Conservation (phyloP, 1,140 invertebrate genomes). For the Lineus longissimus region DNA sequence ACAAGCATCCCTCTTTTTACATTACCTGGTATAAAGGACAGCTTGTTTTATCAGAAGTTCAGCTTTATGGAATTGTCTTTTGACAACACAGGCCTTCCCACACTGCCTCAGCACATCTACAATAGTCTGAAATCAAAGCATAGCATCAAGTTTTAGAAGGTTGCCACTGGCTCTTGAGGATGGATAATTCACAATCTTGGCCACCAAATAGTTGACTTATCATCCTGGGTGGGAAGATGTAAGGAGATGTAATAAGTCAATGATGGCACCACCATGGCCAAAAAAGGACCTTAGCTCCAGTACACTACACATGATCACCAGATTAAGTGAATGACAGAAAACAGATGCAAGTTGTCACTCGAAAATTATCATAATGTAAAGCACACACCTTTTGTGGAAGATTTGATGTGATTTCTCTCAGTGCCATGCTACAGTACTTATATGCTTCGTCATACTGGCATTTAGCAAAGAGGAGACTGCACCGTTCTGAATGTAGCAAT, state of each 20-base stretch:
- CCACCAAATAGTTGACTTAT: too few relatives aligned
- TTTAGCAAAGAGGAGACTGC: conserved; percentile 71
- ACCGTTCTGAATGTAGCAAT: conserved; percentile 74
- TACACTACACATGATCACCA: too few relatives aligned
- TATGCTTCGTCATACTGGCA: conserved; percentile 75
- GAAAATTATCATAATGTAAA: too few relatives aligned
- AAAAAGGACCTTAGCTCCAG: too few relatives aligned
- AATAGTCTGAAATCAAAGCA: conserved; percentile 50
- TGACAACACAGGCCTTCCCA: conserved; percentile 81
- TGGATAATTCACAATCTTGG: too few relatives aligned
- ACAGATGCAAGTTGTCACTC: too few relatives aligned
- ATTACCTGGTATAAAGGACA: conserved; percentile 63
- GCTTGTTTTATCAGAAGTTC: conserved; percentile 78
- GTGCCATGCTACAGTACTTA: background rate
- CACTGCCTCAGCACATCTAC: conserved; percentile 78
- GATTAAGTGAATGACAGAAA: too few relatives aligned
- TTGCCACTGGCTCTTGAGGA: too few relatives aligned
- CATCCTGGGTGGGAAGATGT: too few relatives aligned
- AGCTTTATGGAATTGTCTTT: conserved; percentile 75
- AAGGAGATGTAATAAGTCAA: too few relatives aligned
- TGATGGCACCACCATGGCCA: too few relatives aligned
- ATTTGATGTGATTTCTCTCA: conserved; percentile 59
- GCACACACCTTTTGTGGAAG: conserved; percentile 44
- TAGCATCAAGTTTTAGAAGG: too few relatives aligned
- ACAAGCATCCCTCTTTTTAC: background rate